Base-by-base conservation (phyloP, 1,140 invertebrate species). In the Anagrus nilaparvatae region DNA sequence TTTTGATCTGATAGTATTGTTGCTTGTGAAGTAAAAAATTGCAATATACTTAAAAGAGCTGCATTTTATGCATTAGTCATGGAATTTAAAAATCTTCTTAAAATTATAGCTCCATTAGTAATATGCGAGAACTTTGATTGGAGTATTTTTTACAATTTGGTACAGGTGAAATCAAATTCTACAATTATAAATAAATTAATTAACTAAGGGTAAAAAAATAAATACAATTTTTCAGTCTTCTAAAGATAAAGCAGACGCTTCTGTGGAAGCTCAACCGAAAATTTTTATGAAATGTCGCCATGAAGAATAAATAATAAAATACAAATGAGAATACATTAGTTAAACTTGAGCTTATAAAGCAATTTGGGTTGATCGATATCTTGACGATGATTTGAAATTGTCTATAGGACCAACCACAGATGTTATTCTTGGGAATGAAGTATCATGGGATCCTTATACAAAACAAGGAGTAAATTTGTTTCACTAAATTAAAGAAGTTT, bases 71-170 rank as follows among this genome's bases (percentile, higher is more conserved):
- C 74, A 1, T 69, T 96, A 38, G 76, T 82, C 0, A 82, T 97
- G 1, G 71, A 89, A 51, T 97, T 97, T 64, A 73, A 82, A 47
- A 76, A 98, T 72, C 70, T 99, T 27, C 84, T 93, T 65, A 97
- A 97, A 70, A 97, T 96, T 52, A 70, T 87, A 43, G 73, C 84
- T 14, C 86, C 90, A 1, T 69, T 97, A 7, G 71, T 71, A 3
- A 66, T 61, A 32, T 91, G 87, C 56, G 85, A 91, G 64, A 88
- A 85, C 4, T 95, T 97, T 52, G 74, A 87, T 58, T 73, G 97
- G 61, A 66, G 69, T 0, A 66, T 75, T 43, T 98, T 97, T 70
- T 93, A 98, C 63, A 59, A 81, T 48, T 69, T 97, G 29, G 84
- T 97, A 52, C 70, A 86, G 75, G 90, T 94, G 71, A 20, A 17